Conservation (phyloP, 2,888 invertebrate genomes). For the Synergus japonicus region DNA sequence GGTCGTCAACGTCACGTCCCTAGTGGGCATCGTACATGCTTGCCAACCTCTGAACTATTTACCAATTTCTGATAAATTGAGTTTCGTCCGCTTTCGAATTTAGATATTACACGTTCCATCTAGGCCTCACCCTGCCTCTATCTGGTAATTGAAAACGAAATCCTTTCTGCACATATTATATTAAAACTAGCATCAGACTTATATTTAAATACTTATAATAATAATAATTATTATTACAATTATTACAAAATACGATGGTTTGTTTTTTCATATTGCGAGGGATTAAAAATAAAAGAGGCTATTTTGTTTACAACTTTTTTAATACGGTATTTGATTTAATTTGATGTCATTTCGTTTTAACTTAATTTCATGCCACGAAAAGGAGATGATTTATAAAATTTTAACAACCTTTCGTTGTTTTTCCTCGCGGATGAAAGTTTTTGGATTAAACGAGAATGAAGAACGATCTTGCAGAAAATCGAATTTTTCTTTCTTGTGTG, state of each 20-base stretch:
- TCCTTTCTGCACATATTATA: background rate
- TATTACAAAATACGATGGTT: too few species aligned
- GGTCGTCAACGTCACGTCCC: slow-evolving; percentile 65
- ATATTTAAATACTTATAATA: too few species aligned
- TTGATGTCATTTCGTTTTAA: too few species aligned
- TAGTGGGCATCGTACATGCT: slow-evolving; percentile 53
- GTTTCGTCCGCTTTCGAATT: slow-evolving; percentile 43
- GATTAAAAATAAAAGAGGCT: too few species aligned
- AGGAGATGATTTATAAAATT: background rate
- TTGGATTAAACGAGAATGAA: background rate
- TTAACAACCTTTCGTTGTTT: background rate
- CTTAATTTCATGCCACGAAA: too few species aligned
- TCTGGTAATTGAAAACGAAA: background rate
- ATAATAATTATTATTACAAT: too few species aligned
- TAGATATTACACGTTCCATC: background rate
- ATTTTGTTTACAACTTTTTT: too few species aligned
- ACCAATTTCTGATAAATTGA: slow-evolving; percentile 67
- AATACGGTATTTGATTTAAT: too few species aligned
- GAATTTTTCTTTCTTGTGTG: background rate
- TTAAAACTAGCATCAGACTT: too few species aligned
- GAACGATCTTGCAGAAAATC: background rate
- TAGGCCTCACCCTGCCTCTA: background rate
- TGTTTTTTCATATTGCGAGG: too few species aligned
- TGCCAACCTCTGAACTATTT: slow-evolving; percentile 58
- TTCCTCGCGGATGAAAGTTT: background rate